Evolutionary conservation across 2,113 vertebrate genomes (phyloP), one percentile per base, ranked within the genome.

Genomic region (Rafetus swinhoei): DNA sequence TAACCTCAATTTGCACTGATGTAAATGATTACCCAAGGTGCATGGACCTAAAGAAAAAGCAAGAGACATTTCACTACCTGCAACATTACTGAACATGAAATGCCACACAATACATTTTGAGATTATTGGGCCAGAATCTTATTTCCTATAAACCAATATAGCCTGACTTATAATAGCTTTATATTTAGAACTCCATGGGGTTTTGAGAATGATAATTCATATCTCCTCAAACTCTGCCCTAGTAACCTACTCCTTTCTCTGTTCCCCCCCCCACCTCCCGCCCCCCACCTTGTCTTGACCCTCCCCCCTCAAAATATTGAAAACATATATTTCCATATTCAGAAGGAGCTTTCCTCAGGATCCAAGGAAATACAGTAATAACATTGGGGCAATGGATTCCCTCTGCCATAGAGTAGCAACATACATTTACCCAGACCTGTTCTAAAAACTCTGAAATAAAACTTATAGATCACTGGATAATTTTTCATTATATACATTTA

Each of bases 201-300:
- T 0, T 79, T 86, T 52, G 27, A 76, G 76, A 0, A 52, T 13
- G 59, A 53, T 35, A 1, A 45, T 15, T 3, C 2, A 35, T 1
- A 60, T 12, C 3, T 2, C 25, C 80, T 3, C 62, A 79, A 65
- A 69, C 4, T 1, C 1, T 2, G 29, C 25, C 52, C 53, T 55
- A n/a, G 39, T n/a, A 27, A 0, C 8, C 2, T 2, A 19, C 53
- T 81, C 21, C 35, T 1, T 59, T 45, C 59, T 25, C 9, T 79
- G 52, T 55, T 35, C 2, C 45, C 55, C 22, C 32, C 4, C 4
- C 57, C 9, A 1, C n/a, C n/a, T n/a, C n/a, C n/a, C n/a, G n/a
- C 1, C 24, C 57, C 7, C 24, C 10, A 2, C 10, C 7, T 18
- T 14, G 15, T 65, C 62, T 65, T 65, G 16, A 69, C 65, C 15